phyloP scores from a whole-genome alignment of 2,888 invertebrate genomes.

The Apoda limacodes region DNA sequence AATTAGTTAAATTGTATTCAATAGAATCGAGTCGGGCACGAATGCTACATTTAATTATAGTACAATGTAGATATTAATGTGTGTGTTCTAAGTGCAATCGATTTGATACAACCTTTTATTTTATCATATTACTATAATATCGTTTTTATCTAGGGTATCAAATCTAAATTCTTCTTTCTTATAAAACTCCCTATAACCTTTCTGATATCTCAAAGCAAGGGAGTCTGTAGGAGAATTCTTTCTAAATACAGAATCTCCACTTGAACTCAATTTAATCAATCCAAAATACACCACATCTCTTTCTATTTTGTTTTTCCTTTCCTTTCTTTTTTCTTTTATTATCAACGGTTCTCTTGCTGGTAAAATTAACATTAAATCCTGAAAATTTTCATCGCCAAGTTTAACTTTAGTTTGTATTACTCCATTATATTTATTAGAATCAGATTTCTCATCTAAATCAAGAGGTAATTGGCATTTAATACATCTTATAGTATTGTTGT shows the following conservation, averaged over 20 bases:
- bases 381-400: conserved; percentile 29
- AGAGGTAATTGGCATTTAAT: conserved; percentile 59
- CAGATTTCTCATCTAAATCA: conserved; percentile 24
- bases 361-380: conserved; percentile 43
- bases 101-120: no score
- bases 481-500: conserved; percentile 55
- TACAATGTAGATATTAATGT: no score
- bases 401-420: conserved; percentile 57
- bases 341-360: conserved; percentile 48
- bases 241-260: conserved; percentile 43
- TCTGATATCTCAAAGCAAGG: conserved; percentile 53
- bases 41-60: no score
- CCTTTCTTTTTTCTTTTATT: conserved; percentile 39
- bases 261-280: conserved; percentile 37
- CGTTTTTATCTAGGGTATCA: no score
- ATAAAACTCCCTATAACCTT: conserved; percentile 39
- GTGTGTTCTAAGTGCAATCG: no score
- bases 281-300: conserved; percentile 48
- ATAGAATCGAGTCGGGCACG: no score
- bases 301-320: conserved; percentile 21
- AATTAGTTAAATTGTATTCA: no score
- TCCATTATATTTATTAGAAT: conserved; percentile 30
- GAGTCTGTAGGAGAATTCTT: conserved; percentile 39
- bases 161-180: conserved; percentile 28
- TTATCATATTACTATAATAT: no score